Base-by-base conservation (phyloP, 2,888 invertebrate genomes). In the Erannis defoliaria region DNA sequence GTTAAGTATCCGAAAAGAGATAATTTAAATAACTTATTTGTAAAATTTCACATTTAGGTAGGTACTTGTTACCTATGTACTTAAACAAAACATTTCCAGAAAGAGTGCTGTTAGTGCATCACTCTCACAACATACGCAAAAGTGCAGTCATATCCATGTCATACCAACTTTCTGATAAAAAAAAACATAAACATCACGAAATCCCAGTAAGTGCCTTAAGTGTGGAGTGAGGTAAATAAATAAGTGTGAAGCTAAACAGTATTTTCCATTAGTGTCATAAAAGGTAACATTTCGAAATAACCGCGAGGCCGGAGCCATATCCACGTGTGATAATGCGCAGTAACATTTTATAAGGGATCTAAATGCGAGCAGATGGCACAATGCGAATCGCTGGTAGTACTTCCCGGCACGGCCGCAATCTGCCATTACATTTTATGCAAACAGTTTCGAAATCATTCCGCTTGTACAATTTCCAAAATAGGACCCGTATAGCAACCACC, bases 321-420 rank as follows among this genome's bases (percentile, higher is more conserved):
- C 83, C 90, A 89, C 85, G 89, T 90, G 90, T 86, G 88, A 88
- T 90, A 90, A 90, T 89, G 87, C 83, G 90, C 88, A 87, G 88
- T 90, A 88, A 91, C 91, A 89, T 91, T 91, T 91, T 91, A 91
- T 89, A 91, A 89, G 89, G 90, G 90, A 89, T 89, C 89, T 85
- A 84, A 89, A 91, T 89, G 90, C 85, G 88, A 86, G 89, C 91
- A 90, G 90, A 91, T 91, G 91, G 91, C 85, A 86, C 86, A 85
- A 87, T 84, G 83, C 78, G 89, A 87, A 87, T 87, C 86, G 88
- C 82, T 84, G 82, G 81, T 79, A 81, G 85, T 84, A 85, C 85
- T 82, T 81, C 84, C 82, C 84, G 80, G 76, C 79, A 77, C 81
- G 85, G 83, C 89, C 89, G 85, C 90, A 90, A 90, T 89, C 90